These are phyloP conservation scores for Chrysotoxum bicinctum DNA, from an alignment of 2,888 invertebrate species.

Conservation along the genomic window DNA sequence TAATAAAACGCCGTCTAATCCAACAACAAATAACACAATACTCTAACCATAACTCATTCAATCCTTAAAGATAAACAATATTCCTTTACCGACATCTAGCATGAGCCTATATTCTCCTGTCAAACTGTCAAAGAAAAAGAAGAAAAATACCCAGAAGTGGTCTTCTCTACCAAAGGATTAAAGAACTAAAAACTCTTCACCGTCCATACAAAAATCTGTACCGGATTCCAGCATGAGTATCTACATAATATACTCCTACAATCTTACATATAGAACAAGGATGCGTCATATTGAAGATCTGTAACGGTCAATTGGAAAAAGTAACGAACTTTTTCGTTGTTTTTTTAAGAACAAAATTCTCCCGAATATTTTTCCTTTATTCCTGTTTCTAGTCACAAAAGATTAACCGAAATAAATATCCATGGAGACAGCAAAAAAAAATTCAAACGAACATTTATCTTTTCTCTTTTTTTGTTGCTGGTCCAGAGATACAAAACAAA, in stretches of 20 bases:
- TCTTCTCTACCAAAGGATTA: constrained; percentile 48
- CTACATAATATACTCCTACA: constrained; percentile 29
- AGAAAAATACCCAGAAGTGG: constrained; percentile 46
- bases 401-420: constrained; percentile 57
- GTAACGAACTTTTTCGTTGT: constrained; percentile 55
- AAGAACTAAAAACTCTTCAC: constrained; percentile 28
- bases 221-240: neutral
- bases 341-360: constrained; percentile 39
- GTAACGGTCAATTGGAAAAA: constrained; percentile 63
- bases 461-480: constrained; percentile 42
- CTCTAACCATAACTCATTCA: constrained; percentile 49
- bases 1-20: no score
- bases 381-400: constrained; percentile 35
- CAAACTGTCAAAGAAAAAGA: neutral
- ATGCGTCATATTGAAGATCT: constrained; percentile 29
- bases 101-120: constrained; percentile 27
- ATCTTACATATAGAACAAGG: neutral
- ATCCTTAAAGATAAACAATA: constrained; percentile 44
- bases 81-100: constrained; percentile 27
- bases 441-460: constrained; percentile 48
- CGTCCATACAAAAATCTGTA: neutral
- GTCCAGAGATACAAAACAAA: constrained; percentile 38
- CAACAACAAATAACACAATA: constrained; percentile 34
- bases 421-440: constrained; percentile 29
- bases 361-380: constrained; percentile 31